Evolutionary conservation across 1,140 invertebrate genomes (phyloP), one percentile per base, ranked within the genome.

Genomic region (Sipha flava): DNA sequence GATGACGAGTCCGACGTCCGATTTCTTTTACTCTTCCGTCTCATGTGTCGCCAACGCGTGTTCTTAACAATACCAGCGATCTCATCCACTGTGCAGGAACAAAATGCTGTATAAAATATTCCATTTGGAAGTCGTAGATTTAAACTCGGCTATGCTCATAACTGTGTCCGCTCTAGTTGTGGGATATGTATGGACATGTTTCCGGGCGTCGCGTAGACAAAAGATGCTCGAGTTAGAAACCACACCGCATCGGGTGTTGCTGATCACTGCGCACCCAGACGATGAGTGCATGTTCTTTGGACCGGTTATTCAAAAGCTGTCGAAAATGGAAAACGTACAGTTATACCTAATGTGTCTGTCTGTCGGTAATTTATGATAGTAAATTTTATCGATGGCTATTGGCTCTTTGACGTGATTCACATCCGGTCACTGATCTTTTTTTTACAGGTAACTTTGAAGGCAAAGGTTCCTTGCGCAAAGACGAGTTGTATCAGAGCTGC

Each of bases 251-350:
- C 52, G 92, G 82, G 88, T 96, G 47, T 85, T 98, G 21, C 85
- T 98, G 45, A 90, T 98, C 0, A 94, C 90, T 16, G 95, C 96
- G 29, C 97, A 99, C 88, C 97, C 97, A 10, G 97, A 98, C 86
- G 95, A 97, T 84, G 97, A 99, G 85, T 95, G 94, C 81, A 98
- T 98, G 97, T 99, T 99, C 86, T 98, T 98, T 86, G 95, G 95
- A 0, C 97, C 97, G 9, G 90, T 94, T 26, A 91, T 98, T 80
- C 88, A 94, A 81, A 89, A 88, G 85, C 88, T 91, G 47, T 86
- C 85, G n/a, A 90, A 88, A 83, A 87, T 90, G 43, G 88, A 87
- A 81, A 88, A 86, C 82, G 91, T 86, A 82, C 87, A 89, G 82
- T 88, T 97, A 57, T 92, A 93, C 85, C 82, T 98, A 29, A 87